These are phyloP conservation scores for Esperia sulphurella DNA, from an alignment of 2,888 invertebrate genomes.

Conservation along the genomic window DNA sequence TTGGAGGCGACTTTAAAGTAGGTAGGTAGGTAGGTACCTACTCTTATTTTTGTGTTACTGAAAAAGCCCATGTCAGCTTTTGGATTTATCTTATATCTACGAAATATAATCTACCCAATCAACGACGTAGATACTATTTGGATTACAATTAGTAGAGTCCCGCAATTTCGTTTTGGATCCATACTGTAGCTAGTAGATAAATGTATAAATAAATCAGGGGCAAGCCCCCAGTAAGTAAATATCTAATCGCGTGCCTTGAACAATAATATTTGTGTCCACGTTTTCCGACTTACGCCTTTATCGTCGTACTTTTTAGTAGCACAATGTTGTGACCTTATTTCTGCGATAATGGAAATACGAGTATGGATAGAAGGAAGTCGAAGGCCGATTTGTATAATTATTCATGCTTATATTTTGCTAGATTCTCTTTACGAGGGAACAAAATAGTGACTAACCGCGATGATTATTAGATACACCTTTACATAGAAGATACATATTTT, in stretches of 20 bases:
- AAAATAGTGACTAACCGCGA: too few relatives aligned
- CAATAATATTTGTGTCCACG: slow-evolving; percentile 8
- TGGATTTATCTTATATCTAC: too few relatives aligned
- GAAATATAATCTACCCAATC: too few relatives aligned
- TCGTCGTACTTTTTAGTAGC: neutral
- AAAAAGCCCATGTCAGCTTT: too few relatives aligned
- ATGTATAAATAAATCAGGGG: neutral
- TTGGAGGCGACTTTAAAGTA: too few relatives aligned
- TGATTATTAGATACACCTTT: too few relatives aligned
- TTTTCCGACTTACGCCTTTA: slow-evolving; percentile 1
- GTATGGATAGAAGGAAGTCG: neutral
- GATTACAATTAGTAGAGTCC: too few relatives aligned
- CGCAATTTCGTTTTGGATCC: neutral
- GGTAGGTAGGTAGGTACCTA: too few relatives aligned
- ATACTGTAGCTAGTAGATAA: neutral
- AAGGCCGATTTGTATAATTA: neutral
- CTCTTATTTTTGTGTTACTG: too few relatives aligned
- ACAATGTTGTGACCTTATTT: neutral
- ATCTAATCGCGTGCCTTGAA: slow-evolving; percentile 9
- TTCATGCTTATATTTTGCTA: neutral
- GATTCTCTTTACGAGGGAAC: too few relatives aligned
- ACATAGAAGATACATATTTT: too few relatives aligned
- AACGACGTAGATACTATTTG: too few relatives aligned
- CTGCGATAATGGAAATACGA: neutral
- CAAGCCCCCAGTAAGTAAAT: slow-evolving; percentile 1